Evolutionary conservation across 2,113 vertebrate species (phyloP).

Genomic region (Aegithalos caudatus): DNA sequence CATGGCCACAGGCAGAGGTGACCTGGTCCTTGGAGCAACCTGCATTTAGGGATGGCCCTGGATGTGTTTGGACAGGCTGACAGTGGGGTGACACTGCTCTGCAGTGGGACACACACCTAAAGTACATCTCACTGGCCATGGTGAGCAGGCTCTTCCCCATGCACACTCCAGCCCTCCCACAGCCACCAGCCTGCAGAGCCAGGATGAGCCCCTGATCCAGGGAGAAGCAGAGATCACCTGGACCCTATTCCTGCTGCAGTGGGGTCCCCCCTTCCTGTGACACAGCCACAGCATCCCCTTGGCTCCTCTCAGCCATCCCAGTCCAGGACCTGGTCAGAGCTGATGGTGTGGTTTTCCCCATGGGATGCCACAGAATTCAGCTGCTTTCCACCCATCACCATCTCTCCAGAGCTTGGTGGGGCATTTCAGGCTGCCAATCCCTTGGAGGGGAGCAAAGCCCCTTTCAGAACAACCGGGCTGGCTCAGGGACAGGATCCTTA

Average conservation of each 20-base stretch:
- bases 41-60: background rate
- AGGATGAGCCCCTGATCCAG: background rate
- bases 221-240: background rate
- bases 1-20: background rate
- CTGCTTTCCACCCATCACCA: background rate
- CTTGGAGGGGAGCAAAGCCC: background rate
- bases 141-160: accelerated
- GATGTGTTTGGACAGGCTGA: accelerated
- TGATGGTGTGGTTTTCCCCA: accelerated
- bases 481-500: background rate
- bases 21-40: accelerated
- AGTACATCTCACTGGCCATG: accelerated
- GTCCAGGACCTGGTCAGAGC: background rate
- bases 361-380: accelerated
- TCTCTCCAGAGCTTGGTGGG: background rate
- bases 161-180: background rate
- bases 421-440: background rate
- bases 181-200: accelerated
- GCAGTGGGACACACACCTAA: background rate
- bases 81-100: background rate
- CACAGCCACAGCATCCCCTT: accelerated
- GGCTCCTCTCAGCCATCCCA: accelerated
- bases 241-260: accelerated
- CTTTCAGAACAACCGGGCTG: accelerated
- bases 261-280: background rate